Evolutionary conservation across 2,797 vertebrate genomes (phyloP), one percentile per base, ranked within the genome.

Genomic region (Rhynchonycteris naso): DNA sequence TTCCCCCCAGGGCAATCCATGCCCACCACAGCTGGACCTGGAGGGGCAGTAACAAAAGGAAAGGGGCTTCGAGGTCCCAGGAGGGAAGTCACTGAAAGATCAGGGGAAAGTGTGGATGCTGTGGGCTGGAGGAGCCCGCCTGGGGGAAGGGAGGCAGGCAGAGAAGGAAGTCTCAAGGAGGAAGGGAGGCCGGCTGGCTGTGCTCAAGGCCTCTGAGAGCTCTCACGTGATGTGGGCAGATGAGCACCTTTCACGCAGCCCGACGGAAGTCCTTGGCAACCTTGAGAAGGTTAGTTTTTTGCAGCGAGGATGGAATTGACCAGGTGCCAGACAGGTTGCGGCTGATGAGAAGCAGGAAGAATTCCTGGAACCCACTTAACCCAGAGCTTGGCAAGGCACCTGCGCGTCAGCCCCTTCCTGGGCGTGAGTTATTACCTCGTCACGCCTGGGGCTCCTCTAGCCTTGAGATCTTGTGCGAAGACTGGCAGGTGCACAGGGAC

Each of bases 361-460:
- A 10, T 63, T 91, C 78, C 93, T 92, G 89, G 93, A 92, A 94
- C 63, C 87, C 33, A 59, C 28, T 93, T 75, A 65, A 22, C 80
- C 47, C 8, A 0, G 10, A 2, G n/a, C 79, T 71, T 54, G 90
- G 90, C 90, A 3, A 1, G 47, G 59, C 38, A 24, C 75, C 38
- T 0, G 21, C 28, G 11, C 11, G 1, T 16, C 19, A 2, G 15
- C 82, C 15, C 47, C 50, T 69, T 61, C 69, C 82, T 22, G 3
- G 0, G 58, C 71, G 58, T 1, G 28, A 66, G 56, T 43, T 26
- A 30, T 47, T 58, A 22, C 19, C 6, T 13, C 84, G 76, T 38
- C 78, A 21, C 3, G 2, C 59, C 15, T 38, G 84, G 35, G 82
- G 30, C 18, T 50, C 47, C 9, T 35, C 28, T 2, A 16, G 85